Evolutionary conservation across 2,113 vertebrate genomes (phyloP).

Genomic region (Promerops cafer): DNA sequence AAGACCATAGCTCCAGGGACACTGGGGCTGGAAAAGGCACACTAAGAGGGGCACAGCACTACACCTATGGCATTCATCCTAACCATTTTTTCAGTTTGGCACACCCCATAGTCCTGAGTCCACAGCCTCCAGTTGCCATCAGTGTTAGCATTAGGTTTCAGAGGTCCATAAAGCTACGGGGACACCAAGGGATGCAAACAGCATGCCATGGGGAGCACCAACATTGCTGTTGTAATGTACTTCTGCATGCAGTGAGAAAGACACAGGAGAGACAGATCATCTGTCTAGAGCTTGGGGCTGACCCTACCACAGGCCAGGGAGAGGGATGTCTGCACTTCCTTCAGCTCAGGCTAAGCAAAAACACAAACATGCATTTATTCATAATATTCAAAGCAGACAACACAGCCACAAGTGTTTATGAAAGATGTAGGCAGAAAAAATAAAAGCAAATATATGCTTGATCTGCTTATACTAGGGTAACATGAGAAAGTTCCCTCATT

Average conservation of each 20-base stretch:
- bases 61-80: background rate
- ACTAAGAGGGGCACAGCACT: fast-evolving
- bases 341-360: background rate
- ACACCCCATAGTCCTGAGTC: background rate
- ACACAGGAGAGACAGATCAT: background rate
- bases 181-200: background rate
- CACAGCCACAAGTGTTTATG: background rate
- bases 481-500: background rate
- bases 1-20: too few species aligned
- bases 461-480: slow-evolving; percentile 8
- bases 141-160: background rate
- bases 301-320: background rate
- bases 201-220: background rate
- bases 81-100: background rate
- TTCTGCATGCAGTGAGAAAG: background rate
- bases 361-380: background rate
- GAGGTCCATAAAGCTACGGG: background rate
- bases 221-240: background rate
- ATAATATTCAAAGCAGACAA: slow-evolving; percentile 7
- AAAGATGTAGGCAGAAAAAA: background rate
- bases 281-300: fast-evolving
- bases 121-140: background rate
- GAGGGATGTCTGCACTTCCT: background rate
- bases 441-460: slow-evolving; percentile 18
- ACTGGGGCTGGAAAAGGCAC: background rate